A percentile compares a stretch with the other conserved stretches of the same genome.
These are phyloP conservation scores for Ptyas mucosa DNA, from an alignment of 2,113 vertebrate species.

Conservation along the genomic window DNA sequence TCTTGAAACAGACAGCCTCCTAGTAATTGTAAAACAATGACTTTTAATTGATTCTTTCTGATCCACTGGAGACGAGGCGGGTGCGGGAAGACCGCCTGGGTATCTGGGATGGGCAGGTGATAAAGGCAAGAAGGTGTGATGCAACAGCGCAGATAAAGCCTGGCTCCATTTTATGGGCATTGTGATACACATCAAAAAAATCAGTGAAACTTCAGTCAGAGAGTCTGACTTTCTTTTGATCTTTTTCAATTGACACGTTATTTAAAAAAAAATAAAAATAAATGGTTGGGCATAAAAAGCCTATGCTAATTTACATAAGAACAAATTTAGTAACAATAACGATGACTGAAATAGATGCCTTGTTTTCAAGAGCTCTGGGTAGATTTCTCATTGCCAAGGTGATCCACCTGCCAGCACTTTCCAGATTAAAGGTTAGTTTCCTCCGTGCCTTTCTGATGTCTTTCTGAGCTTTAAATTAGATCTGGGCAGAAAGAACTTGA, in stretches of 20 bases:
- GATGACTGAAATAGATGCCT: background rate
- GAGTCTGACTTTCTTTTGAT: background rate
- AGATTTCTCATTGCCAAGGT: background rate
- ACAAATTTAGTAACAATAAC: background rate
- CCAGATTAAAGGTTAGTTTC: background rate
- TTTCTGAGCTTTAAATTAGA: background rate
- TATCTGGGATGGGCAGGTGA: background rate
- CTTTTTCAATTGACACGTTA: background rate
- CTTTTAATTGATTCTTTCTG: no score
- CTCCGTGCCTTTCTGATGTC: background rate
- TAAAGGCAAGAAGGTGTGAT: background rate
- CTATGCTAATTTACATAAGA: background rate
- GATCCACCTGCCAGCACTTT: background rate
- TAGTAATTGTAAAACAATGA: background rate
- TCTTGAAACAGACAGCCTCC: background rate
- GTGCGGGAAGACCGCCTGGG: accelerated
- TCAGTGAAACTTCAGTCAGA: background rate
- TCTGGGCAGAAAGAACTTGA: background rate
- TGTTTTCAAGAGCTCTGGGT: background rate
- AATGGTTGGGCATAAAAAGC: background rate
- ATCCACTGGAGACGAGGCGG: background rate
- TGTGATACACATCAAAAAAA: background rate
- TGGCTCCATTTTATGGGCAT: background rate
- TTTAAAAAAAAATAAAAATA: background rate
- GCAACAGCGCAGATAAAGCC: background rate